Percentiles rank a stretch among this genome's conserved stretches.
Conservation (phyloP, 2,113 vertebrate genomes). For the Equus quagga region DNA sequence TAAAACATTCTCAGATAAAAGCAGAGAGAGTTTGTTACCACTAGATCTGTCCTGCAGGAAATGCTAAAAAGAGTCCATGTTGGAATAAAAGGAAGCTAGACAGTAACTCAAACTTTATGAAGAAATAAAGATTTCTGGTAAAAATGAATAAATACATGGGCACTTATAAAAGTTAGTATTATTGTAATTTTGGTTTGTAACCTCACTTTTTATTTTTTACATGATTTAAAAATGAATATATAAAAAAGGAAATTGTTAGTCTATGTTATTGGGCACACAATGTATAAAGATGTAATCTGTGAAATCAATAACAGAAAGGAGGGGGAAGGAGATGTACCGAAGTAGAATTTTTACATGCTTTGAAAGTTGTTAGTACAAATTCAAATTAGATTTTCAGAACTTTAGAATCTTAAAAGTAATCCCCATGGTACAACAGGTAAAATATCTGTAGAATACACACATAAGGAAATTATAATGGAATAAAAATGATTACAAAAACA, state of each 20-base stretch:
- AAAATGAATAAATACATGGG: background rate
- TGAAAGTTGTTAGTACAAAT: background rate
- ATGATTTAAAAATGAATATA: background rate
- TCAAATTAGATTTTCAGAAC: background rate
- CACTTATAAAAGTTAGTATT: background rate
- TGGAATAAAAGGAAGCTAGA: background rate
- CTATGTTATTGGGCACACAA: background rate
- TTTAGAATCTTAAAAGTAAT: background rate
- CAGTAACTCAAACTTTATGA: background rate
- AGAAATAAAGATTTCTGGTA: background rate
- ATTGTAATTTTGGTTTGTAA: background rate
- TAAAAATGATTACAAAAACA: too few relatives aligned
- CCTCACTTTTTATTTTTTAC: background rate
- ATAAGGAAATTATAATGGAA: background rate
- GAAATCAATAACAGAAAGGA: background rate
- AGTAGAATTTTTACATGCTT: background rate
- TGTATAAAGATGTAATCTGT: background rate
- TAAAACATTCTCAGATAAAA: background rate
- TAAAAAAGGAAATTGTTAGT: background rate
- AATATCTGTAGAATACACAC: background rate
- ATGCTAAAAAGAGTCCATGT: too few relatives aligned
- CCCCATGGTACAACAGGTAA: background rate
- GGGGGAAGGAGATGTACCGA: background rate
- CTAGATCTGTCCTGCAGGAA: background rate
- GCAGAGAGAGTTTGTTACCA: background rate